Evolutionary conservation across 2,113 vertebrate species (phyloP).

Genomic region (Erinaceus europaeus): DNA sequence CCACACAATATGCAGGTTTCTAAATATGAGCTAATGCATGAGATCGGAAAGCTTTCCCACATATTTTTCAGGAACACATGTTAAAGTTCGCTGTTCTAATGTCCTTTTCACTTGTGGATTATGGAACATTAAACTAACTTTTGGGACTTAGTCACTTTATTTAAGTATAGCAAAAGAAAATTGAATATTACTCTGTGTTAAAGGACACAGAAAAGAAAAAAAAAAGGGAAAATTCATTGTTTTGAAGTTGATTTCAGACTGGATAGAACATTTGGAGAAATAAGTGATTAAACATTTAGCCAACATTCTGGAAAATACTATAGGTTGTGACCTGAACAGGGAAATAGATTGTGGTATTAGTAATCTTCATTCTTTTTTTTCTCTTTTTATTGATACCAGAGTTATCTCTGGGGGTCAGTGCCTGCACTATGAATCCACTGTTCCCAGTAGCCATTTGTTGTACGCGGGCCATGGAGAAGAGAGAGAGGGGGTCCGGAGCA

Average conservation of each 20-base stretch:
- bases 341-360: not conserved
- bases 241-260: slow-evolving; percentile 17
- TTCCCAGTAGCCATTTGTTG: too few species aligned
- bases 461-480: too few species aligned
- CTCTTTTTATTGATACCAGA: too few species aligned
- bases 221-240: not conserved
- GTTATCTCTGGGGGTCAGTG: too few species aligned
- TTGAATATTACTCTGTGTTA: not conserved
- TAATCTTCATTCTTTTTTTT: slow-evolving; percentile 36
- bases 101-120: not conserved
- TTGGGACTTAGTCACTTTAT: not conserved
- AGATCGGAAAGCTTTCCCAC: not conserved
- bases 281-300: not conserved
- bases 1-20: too few species aligned
- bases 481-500: too few species aligned
- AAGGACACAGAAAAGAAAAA: not conserved
- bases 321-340: not conserved
- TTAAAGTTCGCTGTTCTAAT: not conserved
- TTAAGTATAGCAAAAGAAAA: slow-evolving; percentile 7
- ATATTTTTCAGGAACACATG: not conserved
- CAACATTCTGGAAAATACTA: not conserved
- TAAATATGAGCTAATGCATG: not conserved
- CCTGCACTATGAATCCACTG: too few species aligned
- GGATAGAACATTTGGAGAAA: not conserved
- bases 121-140: not conserved